Base-by-base conservation (phyloP, 2,888 invertebrate genomes). In the Stenodera caucasica region DNA sequence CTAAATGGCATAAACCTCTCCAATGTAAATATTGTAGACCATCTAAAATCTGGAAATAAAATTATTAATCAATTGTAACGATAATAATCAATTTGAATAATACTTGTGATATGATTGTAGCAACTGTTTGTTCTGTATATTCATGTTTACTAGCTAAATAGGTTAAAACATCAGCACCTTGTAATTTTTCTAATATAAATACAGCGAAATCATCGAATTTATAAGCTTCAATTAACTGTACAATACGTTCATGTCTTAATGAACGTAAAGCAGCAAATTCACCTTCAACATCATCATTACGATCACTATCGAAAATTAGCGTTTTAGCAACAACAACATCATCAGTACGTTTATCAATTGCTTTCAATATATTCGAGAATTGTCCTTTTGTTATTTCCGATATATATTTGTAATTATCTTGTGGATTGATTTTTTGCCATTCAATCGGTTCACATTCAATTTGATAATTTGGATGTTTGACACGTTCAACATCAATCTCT, bases 1-100 rank as follows among this genome's bases (percentile, higher is more conserved):
- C 92, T 64, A 96, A 81, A 78, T 96, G 94, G 70, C 92, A 91
- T 69, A 89, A 88, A 2, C 96, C 96, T 72, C 94, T 86, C 92
- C 96, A 96, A 80, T 98, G 98, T 40, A 99, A 82, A 80, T 96
- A 98, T 80, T 97, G 96, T 0, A 98, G 82, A 0, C 90, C 97
- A 75, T 96, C 94, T 58, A 96, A 81, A 0, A 95, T 82, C 84
- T 85, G 67, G 11, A 67, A 63, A 18, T 58, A 37, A 37, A 53
- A 32, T 23, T 29, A 51, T 45, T 21, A 23, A 29, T 37, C 12
- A 40, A 5, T 45, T n/a, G 15, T 49, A 29, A 5, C 11, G 2
- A 23, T 6, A 49, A 29, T 55, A n/a, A 55, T 45, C 11, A 12
- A 53, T 35, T 9, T 45, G n/a, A 50, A 54, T 54, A 32, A 69